Base-by-base conservation (phyloP, 1,140 invertebrate species). In the Acyrthosiphon pisum region DNA sequence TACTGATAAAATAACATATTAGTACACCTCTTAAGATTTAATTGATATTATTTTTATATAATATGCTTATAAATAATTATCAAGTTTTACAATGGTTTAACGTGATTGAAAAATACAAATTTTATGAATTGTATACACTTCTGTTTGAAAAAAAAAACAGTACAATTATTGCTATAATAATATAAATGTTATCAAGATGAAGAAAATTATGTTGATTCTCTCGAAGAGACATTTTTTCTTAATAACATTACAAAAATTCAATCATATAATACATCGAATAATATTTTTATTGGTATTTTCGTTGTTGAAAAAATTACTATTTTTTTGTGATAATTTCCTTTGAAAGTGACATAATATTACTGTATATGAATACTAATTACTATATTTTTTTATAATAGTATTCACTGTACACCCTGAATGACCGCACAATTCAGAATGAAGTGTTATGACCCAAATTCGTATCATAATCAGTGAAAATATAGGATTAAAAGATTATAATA, bases 1-100 rank as follows among this genome's bases (percentile, higher is more conserved):
- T 48, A 87, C 44, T 18, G 30, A 87, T 14, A 30, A 87, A 87
- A 87, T 87, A 87, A 87, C 30, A 87, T 14, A 87, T 44, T 87
- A 48, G 84, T n/a, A 46, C 30, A 46, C 14, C 26, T 87, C 86
- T 50, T 48, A 48, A 76, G 60, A 76, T 76, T 76, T 35, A 50
- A 84, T 84, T 87, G 46, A 14, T 48, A 48, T 35, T 35, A 48
- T 48, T 30, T 50, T 48, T 44, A 30, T 48, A 18, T n/a, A 48
- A 18, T 48, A 35, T 46, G 11, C 6, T 48, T 48, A 22, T n/a
- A 30, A 14, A 35, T 22, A n/a, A 26, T 87, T 26, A 84, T 84
- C 41, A 41, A 41, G 22, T 84, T 3, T 84, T 41, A 44, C 0
- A 84, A 26, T 84, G 1, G 83, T 23, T 84, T 84, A 23, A 84